Evolutionary conservation across 2,888 invertebrate species (phyloP).

Genomic region (Coleophora flavipennella): DNA sequence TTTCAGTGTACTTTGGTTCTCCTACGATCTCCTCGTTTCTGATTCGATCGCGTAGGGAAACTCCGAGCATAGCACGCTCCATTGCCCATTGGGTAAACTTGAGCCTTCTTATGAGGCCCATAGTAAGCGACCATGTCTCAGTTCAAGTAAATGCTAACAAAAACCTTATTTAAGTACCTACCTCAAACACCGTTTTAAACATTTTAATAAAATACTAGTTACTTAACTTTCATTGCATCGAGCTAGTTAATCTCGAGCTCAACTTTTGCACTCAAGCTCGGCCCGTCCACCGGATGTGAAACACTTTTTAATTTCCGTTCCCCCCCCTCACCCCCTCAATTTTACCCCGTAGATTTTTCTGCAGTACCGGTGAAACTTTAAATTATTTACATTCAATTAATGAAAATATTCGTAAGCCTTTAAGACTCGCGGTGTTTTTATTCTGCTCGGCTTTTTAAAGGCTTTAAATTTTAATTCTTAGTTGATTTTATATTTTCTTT

Average conservation of each 20-base stretch:
- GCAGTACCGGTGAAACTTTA: conserved; percentile 47
- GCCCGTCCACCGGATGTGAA: conserved; percentile 46
- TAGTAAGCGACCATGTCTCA: too few relatives aligned
- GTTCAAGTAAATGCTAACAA: background rate
- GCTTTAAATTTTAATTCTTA: background rate
- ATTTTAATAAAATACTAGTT: too few relatives aligned
- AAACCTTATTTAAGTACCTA: conserved; percentile 15
- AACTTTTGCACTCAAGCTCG: conserved; percentile 58
- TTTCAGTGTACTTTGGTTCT: too few relatives aligned
- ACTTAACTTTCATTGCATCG: conserved; percentile 12
- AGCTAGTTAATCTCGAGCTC: conserved; percentile 41
- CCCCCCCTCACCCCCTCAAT: too few relatives aligned
- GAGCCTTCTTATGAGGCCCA: too few relatives aligned
- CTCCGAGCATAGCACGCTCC: too few relatives aligned
- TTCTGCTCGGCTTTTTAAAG: background rate
- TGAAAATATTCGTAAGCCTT: conserved; percentile 51
- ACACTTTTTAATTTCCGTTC: conserved; percentile 69
- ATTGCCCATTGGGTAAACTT: too few relatives aligned
- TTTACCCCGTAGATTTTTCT: conserved; percentile 56
- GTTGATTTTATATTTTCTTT: too few relatives aligned
- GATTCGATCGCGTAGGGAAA: too few relatives aligned
- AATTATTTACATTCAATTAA: conserved; percentile 70
- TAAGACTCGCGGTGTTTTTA: conserved; percentile 3
- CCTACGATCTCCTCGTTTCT: too few relatives aligned
- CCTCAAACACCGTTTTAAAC: too few relatives aligned